Conservation (phyloP, 2,888 invertebrate genomes). For the Harpalus rufipes region DNA sequence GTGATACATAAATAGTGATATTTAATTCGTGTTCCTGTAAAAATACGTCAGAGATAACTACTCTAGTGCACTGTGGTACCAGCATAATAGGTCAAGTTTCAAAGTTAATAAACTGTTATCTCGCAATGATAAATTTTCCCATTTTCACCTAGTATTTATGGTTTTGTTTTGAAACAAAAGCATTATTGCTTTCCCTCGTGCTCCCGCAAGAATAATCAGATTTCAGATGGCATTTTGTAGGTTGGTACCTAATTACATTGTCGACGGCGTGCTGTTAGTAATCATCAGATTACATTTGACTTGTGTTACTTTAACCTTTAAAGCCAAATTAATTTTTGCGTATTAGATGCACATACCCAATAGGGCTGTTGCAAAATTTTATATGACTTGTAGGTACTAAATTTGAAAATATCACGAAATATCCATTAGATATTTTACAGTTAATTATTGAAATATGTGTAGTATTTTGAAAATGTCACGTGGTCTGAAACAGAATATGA, state of each 20-base stretch:
- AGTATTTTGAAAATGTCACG: too few relatives aligned
- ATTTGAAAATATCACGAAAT: too few relatives aligned
- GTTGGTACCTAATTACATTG: slow-evolving; percentile 41
- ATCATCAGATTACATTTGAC: slow-evolving; percentile 22
- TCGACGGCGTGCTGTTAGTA: slow-evolving; percentile 23
- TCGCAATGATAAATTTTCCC: background rate
- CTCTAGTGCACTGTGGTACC: background rate
- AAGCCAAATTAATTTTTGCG: background rate
- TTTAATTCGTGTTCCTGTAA: background rate
- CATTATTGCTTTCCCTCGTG: background rate
- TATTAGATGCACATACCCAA: too few relatives aligned
- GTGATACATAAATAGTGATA: background rate
- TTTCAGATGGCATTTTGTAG: slow-evolving; percentile 32
- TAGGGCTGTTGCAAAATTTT: too few relatives aligned
- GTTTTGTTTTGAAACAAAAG: slow-evolving; percentile 41
- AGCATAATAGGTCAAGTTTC: background rate
- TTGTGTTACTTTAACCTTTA: slow-evolving; percentile 30
- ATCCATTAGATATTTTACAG: too few relatives aligned
- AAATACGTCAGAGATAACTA: background rate
- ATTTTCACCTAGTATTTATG: slow-evolving; percentile 13
- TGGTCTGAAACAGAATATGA: too few relatives aligned
- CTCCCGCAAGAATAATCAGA: slow-evolving; percentile 4
- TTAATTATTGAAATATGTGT: too few relatives aligned
- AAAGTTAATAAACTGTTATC: background rate
- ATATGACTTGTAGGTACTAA: too few relatives aligned